Evolutionary conservation across 2,797 vertebrate genomes (phyloP), one percentile per base, ranked within the genome.

Genomic region (Sarcophilus harrisii): DNA sequence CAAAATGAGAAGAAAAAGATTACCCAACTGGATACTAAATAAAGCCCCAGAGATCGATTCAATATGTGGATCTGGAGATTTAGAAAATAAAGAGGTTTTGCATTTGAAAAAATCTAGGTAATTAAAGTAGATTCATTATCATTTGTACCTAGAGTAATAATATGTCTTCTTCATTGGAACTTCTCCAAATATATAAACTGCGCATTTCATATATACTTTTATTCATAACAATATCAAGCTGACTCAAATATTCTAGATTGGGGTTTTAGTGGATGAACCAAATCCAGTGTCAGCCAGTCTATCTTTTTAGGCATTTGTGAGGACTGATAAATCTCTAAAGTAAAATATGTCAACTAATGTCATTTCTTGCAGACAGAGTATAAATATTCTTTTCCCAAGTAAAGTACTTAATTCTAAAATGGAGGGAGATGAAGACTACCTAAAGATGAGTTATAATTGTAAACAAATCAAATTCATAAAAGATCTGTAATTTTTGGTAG

Each of bases 161-260:
- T 81, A 81, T 57, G 18, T 54, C 49, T 57, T 13, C 30, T 95
- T 55, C 58, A 52, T 91, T 90, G 94, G 59, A 87, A 29, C 92
- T 94, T 94, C 62, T 89, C 93, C 12, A 97, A 95, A 90, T 62
- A 92, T 38, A 27, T 92, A 92, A 96, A 95, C 27, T 90, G 91
- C 66, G 90, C 62, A 94, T 94, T 94, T 92, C 62, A 92, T 49
- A 60, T 45, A 49, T 87, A 90, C 54, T 57, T 32, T 54, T 27
- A 55, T 90, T 90, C 28, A 90, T 57, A 57, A 57, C 18, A 54
- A 8, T 90, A 28, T 90, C 29, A 90, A 30, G 54, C 54, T 90
- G 90, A 87, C 29, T 90, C 49, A 57, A 8, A 90, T 90, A 90
- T 57, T 90, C 28, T 57, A 52, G 49, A 16, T n/a, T 90, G n/a